These are phyloP conservation scores for Entomyzon cyanotis DNA, from an alignment of 2,113 vertebrate genomes.

Conservation along the genomic window DNA sequence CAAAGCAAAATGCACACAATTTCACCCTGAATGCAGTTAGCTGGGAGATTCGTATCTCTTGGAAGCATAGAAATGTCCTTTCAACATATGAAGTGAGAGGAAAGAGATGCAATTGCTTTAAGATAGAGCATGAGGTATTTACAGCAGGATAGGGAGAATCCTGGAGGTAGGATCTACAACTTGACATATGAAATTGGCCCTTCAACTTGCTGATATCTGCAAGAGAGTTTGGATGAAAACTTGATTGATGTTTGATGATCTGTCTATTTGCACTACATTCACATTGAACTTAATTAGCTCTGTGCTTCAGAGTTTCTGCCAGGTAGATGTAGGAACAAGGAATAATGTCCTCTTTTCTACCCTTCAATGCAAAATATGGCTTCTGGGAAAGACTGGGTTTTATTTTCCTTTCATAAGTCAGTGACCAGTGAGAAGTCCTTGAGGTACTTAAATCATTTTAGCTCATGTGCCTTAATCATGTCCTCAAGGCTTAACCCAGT, in stretches of 20 bases:
- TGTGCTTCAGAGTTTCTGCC: neutral
- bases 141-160: neutral
- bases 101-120: neutral
- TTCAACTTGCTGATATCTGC: neutral
- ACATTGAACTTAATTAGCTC: neutral
- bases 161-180: neutral
- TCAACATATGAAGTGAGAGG: neutral
- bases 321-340: neutral
- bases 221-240: neutral
- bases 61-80: neutral
- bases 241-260: neutral
- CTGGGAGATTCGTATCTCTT: neutral
- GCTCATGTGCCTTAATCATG: neutral
- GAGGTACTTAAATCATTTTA: neutral
- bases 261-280: neutral
- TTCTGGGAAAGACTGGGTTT: neutral
- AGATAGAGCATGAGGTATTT: neutral
- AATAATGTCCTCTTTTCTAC: neutral
- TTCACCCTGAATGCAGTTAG: neutral
- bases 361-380: neutral
- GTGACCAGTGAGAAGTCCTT: neutral
- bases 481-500: neutral
- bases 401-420: neutral
- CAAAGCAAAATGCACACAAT: neutral
- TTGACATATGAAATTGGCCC: neutral